phyloP scores from a whole-genome alignment of 2,113 vertebrate species.

The Hepsetus odoe region DNA sequence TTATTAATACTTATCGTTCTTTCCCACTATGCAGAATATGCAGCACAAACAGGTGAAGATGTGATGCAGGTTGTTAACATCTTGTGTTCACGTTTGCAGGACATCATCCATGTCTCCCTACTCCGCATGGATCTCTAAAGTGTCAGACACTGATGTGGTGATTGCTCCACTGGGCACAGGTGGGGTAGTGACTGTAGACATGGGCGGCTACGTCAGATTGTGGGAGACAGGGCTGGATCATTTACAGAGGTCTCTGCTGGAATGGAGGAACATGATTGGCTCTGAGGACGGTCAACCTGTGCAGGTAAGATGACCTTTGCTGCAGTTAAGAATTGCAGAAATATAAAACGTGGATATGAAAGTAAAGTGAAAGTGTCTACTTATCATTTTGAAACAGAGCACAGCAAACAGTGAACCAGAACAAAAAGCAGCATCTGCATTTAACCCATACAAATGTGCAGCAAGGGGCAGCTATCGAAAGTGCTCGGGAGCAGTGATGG shows the following conservation, averaged over 20 bases:
- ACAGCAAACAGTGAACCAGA: too few relatives aligned
- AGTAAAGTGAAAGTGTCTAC: too few relatives aligned
- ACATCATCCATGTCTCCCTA: slow-evolving; percentile 82
- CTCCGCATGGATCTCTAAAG: slow-evolving; percentile 87
- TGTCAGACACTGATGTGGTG: slow-evolving; percentile 86
- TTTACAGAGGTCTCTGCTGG: slow-evolving; percentile 87
- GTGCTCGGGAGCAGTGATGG: too few relatives aligned
- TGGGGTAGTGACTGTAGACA: slow-evolving; percentile 88
- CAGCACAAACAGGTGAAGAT: not conserved
- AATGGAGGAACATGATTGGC: slow-evolving; percentile 96
- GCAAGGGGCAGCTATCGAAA: too few relatives aligned
- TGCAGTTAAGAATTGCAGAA: too few relatives aligned
- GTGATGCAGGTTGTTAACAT: not conserved
- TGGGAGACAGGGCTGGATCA: slow-evolving; percentile 92
- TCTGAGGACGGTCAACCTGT: slow-evolving; percentile 81
- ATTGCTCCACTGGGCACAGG: slow-evolving; percentile 79
- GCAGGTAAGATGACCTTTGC: slow-evolving; percentile 80
- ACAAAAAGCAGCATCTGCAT: too few relatives aligned
- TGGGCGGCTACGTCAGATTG: slow-evolving; percentile 86
- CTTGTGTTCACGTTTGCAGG: slow-evolving; percentile 71
- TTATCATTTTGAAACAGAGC: too few relatives aligned
- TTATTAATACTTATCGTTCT: too few relatives aligned
- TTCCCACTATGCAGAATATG: not conserved
- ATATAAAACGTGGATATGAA: too few relatives aligned
- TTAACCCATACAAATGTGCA: too few relatives aligned